Base-by-base conservation (phyloP, 2,113 vertebrate genomes). In the Hypanus sabinus region DNA sequence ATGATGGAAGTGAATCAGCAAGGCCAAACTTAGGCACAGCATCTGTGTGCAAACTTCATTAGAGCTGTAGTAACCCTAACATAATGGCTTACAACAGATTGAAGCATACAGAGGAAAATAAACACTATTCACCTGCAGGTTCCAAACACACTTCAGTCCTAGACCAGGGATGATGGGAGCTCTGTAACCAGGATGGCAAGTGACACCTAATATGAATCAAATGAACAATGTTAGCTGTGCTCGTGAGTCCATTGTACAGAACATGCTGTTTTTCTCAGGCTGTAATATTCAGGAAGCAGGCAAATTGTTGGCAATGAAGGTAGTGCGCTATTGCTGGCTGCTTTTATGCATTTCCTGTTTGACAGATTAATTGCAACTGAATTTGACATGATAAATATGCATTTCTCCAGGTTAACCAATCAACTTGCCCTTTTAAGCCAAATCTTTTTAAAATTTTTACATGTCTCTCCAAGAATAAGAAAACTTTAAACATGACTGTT, bases 121-220 rank as follows among this genome's bases (percentile, higher is more conserved):
- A 88, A 90, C 85, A 93, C 70, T 75, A 73, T 93, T 93, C n/a
- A 90, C n/a, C 91, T 93, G 36, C 71, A 93, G 55, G 68, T 90
- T 90, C 85, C 83, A 88, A 62, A 90, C 62, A 90, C 60, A 27
- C 16, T 20, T 65, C 30, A 90, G 18, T 75, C 68, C 70, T 55
- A 73, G 68, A 46, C 33, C 91, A 75, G 68, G 91, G n/a, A 24
- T 30, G 68, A 73, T 90, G 85, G 85, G 65, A 33, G 12, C 85
- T 90, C 60, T 68, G 46, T 46, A 68, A 36, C 73, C 70, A 93
- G 91, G 91, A 55, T 93, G 91, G 73, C 68, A 93, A 73, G 38
- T 55, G 70, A 46, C 91, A 73, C 73, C 70, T 6, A 30, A 10
- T 93, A 33, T 71, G 33, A 73, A 73, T 38, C 38, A 71, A 71